phyloP scores from a whole-genome alignment of 2,113 vertebrate genomes.

The Muntiacus muntjak region DNA sequence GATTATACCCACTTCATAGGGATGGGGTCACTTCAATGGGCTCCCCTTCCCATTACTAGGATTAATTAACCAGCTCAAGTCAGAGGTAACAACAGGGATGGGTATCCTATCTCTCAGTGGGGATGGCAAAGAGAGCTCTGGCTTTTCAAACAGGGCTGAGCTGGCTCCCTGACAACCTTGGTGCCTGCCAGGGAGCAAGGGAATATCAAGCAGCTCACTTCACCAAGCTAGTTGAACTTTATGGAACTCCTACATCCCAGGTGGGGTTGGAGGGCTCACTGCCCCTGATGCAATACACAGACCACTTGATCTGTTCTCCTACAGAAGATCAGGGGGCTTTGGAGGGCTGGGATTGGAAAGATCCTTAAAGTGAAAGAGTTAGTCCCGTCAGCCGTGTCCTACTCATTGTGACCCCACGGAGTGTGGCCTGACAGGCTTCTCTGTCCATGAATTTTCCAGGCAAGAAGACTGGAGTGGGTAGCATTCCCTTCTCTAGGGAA shows the following conservation, averaged over 20 bases:
- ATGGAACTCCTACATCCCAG: not conserved
- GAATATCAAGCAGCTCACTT: not conserved
- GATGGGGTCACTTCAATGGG: not conserved
- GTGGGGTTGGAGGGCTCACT: not conserved
- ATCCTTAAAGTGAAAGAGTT: not conserved
- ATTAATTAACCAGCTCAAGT: not conserved
- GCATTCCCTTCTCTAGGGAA: not conserved
- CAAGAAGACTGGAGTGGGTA: not conserved
- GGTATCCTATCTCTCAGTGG: not conserved
- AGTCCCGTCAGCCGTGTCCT: not conserved
- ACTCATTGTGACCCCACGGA: not conserved
- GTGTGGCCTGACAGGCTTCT: not conserved
- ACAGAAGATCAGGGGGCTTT: not conserved
- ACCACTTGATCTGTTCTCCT: too few species aligned
- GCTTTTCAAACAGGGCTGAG: not conserved
- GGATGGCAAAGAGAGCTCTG: not conserved
- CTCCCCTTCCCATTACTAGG: not conserved
- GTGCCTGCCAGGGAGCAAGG: not conserved
- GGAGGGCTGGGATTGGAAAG: not conserved
- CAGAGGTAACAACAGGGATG: not conserved
- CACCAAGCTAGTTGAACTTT: not conserved
- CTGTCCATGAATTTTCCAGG: not conserved
- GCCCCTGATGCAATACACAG: not conserved
- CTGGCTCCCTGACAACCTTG: not conserved
- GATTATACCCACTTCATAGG: not conserved